Evolutionary conservation across 2,888 invertebrate species (phyloP).

Genomic region (Sarcophaga subvicina): DNA sequence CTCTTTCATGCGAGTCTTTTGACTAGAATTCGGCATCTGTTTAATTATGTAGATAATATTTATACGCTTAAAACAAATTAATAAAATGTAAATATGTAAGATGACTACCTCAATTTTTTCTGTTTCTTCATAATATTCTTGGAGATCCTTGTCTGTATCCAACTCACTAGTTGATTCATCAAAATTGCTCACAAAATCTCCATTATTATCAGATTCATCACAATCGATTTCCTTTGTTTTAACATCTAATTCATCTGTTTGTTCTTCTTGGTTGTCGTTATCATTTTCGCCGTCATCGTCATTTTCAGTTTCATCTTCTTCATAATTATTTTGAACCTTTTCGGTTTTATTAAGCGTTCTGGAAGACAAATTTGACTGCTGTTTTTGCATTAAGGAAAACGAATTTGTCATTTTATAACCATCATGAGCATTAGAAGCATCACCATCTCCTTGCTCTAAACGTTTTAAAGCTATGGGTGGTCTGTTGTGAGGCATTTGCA

Average conservation of each 20-base stretch:
- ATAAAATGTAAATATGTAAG: not conserved
- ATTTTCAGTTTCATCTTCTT: conserved; percentile 68
- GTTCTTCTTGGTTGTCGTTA: conserved; percentile 44
- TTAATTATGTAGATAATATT: not conserved
- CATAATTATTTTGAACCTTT: conserved; percentile 59
- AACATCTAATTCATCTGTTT: conserved; percentile 43
- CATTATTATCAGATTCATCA: conserved; percentile 70
- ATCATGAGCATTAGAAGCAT: conserved; percentile 55
- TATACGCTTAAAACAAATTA: not conserved
- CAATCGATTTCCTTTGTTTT: conserved; percentile 58
- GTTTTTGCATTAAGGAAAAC: conserved; percentile 15
- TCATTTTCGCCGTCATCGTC: conserved; percentile 49
- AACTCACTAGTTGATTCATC: conserved; percentile 41
- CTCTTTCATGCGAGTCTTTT: conserved; percentile 73
- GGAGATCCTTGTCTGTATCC: conserved; percentile 19
- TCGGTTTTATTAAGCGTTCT: conserved; percentile 35
- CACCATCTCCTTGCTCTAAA: conserved; percentile 72
- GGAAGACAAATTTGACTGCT: conserved; percentile 35
- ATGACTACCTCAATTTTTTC: conserved; percentile 39
- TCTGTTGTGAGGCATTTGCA: conserved; percentile 18
- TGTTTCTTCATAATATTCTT: conserved; percentile 33
- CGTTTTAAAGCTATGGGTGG: conserved; percentile 47
- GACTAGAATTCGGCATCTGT: conserved; percentile 67
- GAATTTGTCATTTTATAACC: conserved; percentile 23
- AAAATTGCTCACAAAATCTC: conserved; percentile 39